These are phyloP conservation scores for Pelmatolapia mariae DNA, from an alignment of 2,113 vertebrate species.

Conservation along the genomic window DNA sequence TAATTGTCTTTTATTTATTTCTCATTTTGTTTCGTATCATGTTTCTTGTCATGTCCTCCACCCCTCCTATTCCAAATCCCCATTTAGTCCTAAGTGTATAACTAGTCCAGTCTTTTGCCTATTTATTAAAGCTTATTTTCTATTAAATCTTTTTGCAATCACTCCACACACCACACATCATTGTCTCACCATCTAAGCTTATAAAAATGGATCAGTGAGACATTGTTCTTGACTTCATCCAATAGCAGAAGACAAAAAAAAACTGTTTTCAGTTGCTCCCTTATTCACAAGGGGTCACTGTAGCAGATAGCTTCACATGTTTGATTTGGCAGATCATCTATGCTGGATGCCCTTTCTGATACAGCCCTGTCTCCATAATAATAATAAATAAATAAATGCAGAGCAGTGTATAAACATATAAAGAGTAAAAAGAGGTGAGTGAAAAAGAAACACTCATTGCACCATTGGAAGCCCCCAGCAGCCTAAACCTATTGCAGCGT, in stretches of 20 bases:
- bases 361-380: not conserved
- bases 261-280: not conserved
- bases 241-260: not conserved
- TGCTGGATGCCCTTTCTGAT: not conserved
- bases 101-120: not conserved
- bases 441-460: not conserved
- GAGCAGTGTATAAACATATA: not conserved
- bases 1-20: not conserved
- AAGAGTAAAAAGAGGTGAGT: not conserved
- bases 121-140: not conserved
- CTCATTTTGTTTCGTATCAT: not conserved
- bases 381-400: not conserved
- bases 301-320: not conserved
- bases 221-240: not conserved
- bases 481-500: not conserved
- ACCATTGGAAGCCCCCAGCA: not conserved
- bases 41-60: rapidly evolving
- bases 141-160: not conserved
- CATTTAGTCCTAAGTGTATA: not conserved
- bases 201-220: not conserved
- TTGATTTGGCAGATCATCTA: not conserved
- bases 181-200: not conserved
- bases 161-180: not conserved
- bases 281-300: not conserved
- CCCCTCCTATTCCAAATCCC: not conserved